Evolutionary conservation across 2,113 vertebrate genomes (phyloP), one percentile per base, ranked within the genome.

Genomic region (Girardinichthys multiradiatus): DNA sequence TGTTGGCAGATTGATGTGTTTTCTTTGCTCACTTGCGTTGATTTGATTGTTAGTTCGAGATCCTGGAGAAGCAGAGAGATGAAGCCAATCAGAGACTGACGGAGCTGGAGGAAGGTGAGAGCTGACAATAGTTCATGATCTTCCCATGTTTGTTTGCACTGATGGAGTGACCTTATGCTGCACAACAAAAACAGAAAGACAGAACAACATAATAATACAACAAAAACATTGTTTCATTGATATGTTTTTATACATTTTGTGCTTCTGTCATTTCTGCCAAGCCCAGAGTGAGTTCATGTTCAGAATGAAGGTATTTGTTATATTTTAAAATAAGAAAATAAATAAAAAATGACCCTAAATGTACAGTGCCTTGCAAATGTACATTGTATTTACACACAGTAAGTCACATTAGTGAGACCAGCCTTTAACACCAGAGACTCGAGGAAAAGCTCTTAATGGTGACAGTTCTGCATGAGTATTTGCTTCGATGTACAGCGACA

Each of bases 101-200:
- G 0, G 82, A 94, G 64, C 76, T 95, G 0, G 92, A 95, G 81
- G 88, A 95, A 64, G 95, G 95, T 95, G 72, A 87, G 90, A 19
- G 45, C 57, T 51, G 7, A 15, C 54, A 48, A 8, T 21, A 37
- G 1, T 70, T 58, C 7, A 1, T 12, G n/a, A 74, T 63, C 11
- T 26, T 70, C 3, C 58, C n/a, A 5, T 57, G 31, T 14, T 39
- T 51, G 28, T 72, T 45, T 33, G 4, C 2, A 12, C 64, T 29
- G 21, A 54, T 29, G 14, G 19, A 24, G 14, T 19, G 0, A 7
- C 15, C 21, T 42, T 10, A 14, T 35, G 19, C 7, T 58, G 33
- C 8, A 59, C 17, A 45, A 15, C 19, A 24, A 0, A 15, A 15
- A 2, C 10, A 39, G 8, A 39, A 9, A 10, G 9, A 24, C 31